These are phyloP conservation scores for Sesamia inferens DNA, from an alignment of 2,888 invertebrate genomes.

Conservation along the genomic window DNA sequence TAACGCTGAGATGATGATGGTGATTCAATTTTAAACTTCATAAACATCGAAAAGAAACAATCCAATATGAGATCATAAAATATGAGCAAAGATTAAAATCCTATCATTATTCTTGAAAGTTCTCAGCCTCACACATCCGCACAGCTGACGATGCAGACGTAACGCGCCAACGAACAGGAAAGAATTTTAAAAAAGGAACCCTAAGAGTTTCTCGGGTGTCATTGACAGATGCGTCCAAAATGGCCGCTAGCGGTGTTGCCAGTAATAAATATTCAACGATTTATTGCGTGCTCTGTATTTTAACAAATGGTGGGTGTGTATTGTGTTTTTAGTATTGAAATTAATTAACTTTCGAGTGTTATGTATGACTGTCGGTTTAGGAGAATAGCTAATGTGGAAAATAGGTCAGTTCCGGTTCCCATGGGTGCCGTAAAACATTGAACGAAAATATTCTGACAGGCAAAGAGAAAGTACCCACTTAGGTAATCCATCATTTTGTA, in stretches of 20 bases:
- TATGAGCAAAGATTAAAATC: slow-evolving; percentile 31
- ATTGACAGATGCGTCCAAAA: slow-evolving; percentile 75
- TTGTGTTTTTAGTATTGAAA: slow-evolving; percentile 52
- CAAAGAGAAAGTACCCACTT: slow-evolving; percentile 6
- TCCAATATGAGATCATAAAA: slow-evolving; percentile 11
- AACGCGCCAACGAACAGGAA: slow-evolving; percentile 65
- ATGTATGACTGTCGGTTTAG: slow-evolving; percentile 9
- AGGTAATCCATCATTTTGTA: slow-evolving; percentile 24
- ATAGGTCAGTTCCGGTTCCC: slow-evolving; percentile 43
- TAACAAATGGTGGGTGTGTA: slow-evolving; percentile 50
- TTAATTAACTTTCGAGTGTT: slow-evolving; percentile 49
- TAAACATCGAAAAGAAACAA: not conserved
- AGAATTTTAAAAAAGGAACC: slow-evolving; percentile 71
- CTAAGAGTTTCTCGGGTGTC: slow-evolving; percentile 70
- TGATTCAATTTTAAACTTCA: slow-evolving; percentile 1
- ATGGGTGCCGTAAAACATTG: slow-evolving; percentile 29
- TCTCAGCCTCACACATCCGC: slow-evolving; percentile 36
- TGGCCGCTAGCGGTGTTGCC: slow-evolving; percentile 67
- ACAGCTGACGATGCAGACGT: slow-evolving; percentile 50
- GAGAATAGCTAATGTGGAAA: slow-evolving; percentile 25
- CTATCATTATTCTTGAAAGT: slow-evolving; percentile 32
- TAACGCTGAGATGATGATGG: no score
- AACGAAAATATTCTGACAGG: slow-evolving; percentile 20
- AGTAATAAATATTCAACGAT: slow-evolving; percentile 66
- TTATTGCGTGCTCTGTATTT: slow-evolving; percentile 59